These are phyloP conservation scores for Dendrolimus pini DNA, from an alignment of 2,888 invertebrate genomes.

Conservation along the genomic window DNA sequence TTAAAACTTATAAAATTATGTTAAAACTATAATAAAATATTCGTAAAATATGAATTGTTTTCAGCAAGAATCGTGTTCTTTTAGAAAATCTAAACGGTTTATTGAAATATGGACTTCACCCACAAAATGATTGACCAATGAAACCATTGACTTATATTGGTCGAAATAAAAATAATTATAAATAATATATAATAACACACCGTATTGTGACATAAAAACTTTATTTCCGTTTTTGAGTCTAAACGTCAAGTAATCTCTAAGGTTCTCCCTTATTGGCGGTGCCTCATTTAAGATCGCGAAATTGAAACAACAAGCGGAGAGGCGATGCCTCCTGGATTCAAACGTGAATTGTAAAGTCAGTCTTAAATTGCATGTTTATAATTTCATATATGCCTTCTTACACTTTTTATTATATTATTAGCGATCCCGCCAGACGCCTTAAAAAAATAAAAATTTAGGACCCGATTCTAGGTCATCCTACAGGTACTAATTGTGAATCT, in stretches of 20 bases:
- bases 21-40: too few relatives aligned
- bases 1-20: too few relatives aligned
- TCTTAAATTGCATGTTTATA: too few relatives aligned
- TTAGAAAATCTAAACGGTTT: neutral
- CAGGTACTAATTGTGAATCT: too few relatives aligned
- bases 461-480: too few relatives aligned
- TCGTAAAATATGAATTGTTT: too few relatives aligned
- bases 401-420: too few relatives aligned
- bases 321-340: constrained; percentile 24
- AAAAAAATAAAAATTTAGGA: too few relatives aligned
- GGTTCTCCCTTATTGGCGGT: constrained; percentile 32
- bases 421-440: too few relatives aligned
- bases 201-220: constrained; percentile 17
- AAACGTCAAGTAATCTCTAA: constrained; percentile 37
- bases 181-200: constrained; percentile 4
- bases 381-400: too few relatives aligned
- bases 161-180: neutral
- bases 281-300: constrained; percentile 45
- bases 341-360: constrained; percentile 5
- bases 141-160: neutral
- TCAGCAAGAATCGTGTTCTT: too few relatives aligned
- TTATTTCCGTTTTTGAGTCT: constrained; percentile 28
- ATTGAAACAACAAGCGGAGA: constrained; percentile 45
- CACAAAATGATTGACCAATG: neutral
- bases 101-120: neutral